Base-by-base conservation (phyloP, 1,140 invertebrate genomes). In the Cherax destructor region DNA sequence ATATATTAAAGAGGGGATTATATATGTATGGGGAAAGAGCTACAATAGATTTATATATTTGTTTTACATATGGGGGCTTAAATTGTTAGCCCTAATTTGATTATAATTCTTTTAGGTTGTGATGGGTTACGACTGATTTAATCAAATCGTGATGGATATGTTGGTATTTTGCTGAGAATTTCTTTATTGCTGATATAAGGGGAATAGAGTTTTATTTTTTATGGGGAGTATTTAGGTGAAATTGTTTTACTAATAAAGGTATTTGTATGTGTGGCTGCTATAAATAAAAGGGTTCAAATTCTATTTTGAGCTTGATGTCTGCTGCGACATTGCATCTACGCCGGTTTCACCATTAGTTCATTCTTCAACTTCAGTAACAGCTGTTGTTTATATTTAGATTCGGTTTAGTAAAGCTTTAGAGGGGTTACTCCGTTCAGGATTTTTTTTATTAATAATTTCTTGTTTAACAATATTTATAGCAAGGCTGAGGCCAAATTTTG, bases 221-320 rank as follows among this genome's bases (percentile, higher is more conserved):
- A 77, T 56, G 24, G 52, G 61, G 0, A 13, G 6, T 89, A 81
- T 83, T 4, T 41, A 24, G n/a, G n/a, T 41, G 69, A 83, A 5
- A 56, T 47, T n/a, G 2, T n/a, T 16, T 81, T 81, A 52, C 7
- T 83, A 69, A 65, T 83, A 16, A 69, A 50, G 69, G 11, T 30
- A 3, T 72, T 88, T 84, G 93, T 95, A 85, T 94, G 96, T 93
- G 41, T 94, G 7, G 95, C 95, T 4, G 94, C 95, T 83, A 95
- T 97, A 94, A 97, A 96, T 92, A 97, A 97, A 95, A 97, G 96
- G 93, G 96, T 96, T 94, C 96, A 97, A 95, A 95, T 97, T 95
- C 96, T 96, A 81, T 97, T 97, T 96, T 96, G 95, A 93, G 95
- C 95, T 92, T 96, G 96, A 94, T 97, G 61, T 96, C 96, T 0